Evolutionary conservation across 2,888 invertebrate species (phyloP), one percentile per base, ranked within the genome.

Genomic region (Conistra vaccinii): DNA sequence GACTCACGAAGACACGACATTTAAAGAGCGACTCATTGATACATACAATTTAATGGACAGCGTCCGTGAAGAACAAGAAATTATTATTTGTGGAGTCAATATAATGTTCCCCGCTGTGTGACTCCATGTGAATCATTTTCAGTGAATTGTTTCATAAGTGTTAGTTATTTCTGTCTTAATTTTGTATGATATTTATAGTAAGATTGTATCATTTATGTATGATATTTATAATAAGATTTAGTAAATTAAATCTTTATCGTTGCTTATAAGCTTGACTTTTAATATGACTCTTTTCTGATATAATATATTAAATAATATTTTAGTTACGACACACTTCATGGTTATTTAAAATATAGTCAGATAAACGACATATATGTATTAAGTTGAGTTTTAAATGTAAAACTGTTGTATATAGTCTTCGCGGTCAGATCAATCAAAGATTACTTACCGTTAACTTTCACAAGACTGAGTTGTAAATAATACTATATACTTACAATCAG

Each of bases 11-110:
- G 68, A 67, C 23, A 42, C 20, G 32, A 58, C 51, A 71, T 69
- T 32, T 42, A 68, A 76, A 70, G 29, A 85, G 48, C 76, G 48
- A 70, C 67, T 85, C 73, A 73, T 83, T 85, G 78, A 83, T 85
- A 85, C 67, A 83, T 85, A 85, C 67, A 70, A 68, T 73, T 76
- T 85, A 82, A 77, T 77, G 70, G 68, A 48, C 68, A n/a, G 48
- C 39, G 83, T 60, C 69, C 53, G 67, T 73, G 35, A 29, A 60
- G 69, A 70, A 77, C 60, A 77, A 73, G 67, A 73, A 68, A 82
- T 58, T 69, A 81, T 77, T 82, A 85, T 82, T 77, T 82, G 78
- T 60, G 35, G 57, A 65, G 57, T 65, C 60, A 81, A 48, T 67
- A 45, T 69, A 65, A 65, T 79, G 61, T 63, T 63, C 29, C 67